Percentiles rank a stretch among this genome's conserved stretches.
Conservation (phyloP, 2,797 vertebrate genomes). For the Labeo calbasu region DNA sequence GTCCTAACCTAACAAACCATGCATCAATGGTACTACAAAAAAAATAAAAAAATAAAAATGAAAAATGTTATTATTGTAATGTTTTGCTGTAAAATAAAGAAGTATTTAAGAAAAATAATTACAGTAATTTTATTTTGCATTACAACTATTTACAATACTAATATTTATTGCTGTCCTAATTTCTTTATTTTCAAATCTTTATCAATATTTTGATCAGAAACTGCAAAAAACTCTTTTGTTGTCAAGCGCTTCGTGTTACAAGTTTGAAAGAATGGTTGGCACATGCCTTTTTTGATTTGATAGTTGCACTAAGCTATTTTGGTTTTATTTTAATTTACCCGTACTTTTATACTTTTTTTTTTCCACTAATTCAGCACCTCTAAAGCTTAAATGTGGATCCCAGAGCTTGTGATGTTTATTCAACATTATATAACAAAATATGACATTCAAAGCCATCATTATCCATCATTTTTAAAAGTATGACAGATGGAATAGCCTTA, state of each 20-base stretch:
- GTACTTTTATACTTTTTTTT: background rate
- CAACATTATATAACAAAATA: slow-evolving; percentile 3
- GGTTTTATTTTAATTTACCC: background rate
- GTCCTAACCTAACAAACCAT: too few species aligned
- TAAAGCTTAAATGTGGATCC: background rate
- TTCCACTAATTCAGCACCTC: background rate
- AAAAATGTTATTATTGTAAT: too few species aligned
- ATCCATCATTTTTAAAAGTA: background rate
- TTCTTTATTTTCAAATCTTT: background rate
- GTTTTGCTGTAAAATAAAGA: too few species aligned
- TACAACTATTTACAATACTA: too few species aligned
- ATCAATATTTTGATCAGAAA: background rate
- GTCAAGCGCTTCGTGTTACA: background rate
- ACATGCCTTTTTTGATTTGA: background rate
- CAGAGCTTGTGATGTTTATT: background rate
- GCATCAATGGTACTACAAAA: too few species aligned
- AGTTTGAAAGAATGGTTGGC: background rate
- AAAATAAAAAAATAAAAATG: too few species aligned
- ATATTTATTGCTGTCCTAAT: too few species aligned
- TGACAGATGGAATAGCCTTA: slow-evolving; percentile 6
- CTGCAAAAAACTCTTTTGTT: background rate
- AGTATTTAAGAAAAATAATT: too few species aligned
- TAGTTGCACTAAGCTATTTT: background rate
- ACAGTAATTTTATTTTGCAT: too few species aligned
- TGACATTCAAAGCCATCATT: background rate